phyloP scores from a whole-genome alignment of 2,113 vertebrate genomes.

The Amphiprion percula region DNA sequence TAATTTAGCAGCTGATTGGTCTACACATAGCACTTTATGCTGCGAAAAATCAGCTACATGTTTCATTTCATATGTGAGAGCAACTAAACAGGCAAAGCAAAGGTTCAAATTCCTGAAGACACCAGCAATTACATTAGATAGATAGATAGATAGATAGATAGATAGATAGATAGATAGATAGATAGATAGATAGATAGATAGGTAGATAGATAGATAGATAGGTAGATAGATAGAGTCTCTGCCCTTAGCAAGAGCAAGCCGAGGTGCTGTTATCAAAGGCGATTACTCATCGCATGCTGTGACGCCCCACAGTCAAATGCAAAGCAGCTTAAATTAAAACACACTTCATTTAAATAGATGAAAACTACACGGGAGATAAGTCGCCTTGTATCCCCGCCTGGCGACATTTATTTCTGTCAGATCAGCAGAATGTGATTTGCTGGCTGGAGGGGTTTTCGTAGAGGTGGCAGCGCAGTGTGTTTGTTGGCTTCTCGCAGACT shows the following conservation, averaged over 20 bases:
- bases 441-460: conserved; percentile 62
- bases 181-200: conserved; percentile 39
- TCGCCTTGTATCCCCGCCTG: conserved; percentile 60
- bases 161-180: conserved; percentile 4
- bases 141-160: conserved; percentile 1
- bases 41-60: too few relatives aligned
- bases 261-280: conserved; percentile 76
- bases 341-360: conserved; percentile 74
- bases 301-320: conserved; percentile 81
- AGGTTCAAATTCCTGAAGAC: too few relatives aligned
- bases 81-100: too few relatives aligned
- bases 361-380: conserved; percentile 70
- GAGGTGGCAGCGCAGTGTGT: conserved; percentile 50
- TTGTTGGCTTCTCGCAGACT: conserved; percentile 41
- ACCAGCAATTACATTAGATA: too few relatives aligned
- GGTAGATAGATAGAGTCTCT: conserved; percentile 36
- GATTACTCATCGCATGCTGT: conserved; percentile 73
- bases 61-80: too few relatives aligned
- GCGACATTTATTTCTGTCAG: conserved; percentile 69
- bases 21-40: too few relatives aligned
- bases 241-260: conserved; percentile 51
- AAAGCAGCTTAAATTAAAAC: conserved; percentile 82
- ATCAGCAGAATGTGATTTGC: conserved; percentile 69
- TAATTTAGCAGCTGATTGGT: too few relatives aligned
- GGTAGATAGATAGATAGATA: conserved; percentile 50